These are phyloP conservation scores for Porites rus DNA, from an alignment of 92 coral and sea anemone species.

Conservation along the genomic window DNA sequence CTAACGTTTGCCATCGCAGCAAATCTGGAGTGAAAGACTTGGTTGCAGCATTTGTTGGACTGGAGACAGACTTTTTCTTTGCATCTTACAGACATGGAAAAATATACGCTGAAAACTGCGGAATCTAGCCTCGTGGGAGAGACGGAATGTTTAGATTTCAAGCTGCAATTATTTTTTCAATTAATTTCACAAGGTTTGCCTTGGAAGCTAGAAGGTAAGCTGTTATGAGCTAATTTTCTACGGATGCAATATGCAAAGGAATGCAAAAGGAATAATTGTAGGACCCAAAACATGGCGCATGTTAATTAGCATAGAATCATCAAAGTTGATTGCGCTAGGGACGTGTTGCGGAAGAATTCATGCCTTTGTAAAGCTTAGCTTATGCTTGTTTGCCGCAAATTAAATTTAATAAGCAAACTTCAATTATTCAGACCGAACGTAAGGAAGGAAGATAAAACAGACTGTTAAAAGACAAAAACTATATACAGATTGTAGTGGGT, in stretches of 20 bases:
- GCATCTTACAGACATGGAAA: constrained; percentile 19
- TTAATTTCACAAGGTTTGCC: constrained; percentile 21
- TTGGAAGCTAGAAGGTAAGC: constrained; percentile 14
- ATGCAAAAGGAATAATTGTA: neutral
- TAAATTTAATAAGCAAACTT: neutral
- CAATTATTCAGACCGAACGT: neutral
- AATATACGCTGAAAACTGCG: neutral
- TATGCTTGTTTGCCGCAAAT: neutral
- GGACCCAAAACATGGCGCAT: neutral
- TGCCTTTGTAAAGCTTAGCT: neutral
- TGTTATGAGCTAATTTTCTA: neutral
- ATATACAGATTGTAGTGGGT: neutral
- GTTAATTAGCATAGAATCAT: neutral
- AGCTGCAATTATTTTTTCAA: constrained; percentile 4
- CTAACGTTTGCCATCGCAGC: neutral
- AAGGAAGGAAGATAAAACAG: neutral
- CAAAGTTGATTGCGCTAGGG: neutral
- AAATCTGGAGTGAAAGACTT: neutral
- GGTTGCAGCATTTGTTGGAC: neutral
- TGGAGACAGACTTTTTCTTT: neutral
- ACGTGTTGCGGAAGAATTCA: neutral
- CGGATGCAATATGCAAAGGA: neutral
- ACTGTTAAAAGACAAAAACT: neutral
- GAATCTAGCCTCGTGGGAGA: neutral
- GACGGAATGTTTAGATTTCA: constrained; percentile 14